Evolutionary conservation across 1,140 invertebrate genomes (phyloP).

Genomic region (Apocrypta bakeri): DNA sequence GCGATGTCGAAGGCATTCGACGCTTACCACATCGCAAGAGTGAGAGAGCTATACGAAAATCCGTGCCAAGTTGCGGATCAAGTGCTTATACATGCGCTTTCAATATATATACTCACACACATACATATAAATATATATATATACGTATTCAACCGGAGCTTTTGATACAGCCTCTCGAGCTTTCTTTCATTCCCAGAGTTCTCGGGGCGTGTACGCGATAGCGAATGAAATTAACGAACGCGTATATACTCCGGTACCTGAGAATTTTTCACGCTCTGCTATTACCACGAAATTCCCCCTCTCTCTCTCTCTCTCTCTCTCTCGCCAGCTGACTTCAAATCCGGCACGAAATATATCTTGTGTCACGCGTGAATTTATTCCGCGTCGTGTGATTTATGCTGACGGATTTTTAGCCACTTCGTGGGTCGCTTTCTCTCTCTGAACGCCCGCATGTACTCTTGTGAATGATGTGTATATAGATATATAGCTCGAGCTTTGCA

Average conservation of each 20-base stretch:
- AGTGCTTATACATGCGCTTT: not conserved
- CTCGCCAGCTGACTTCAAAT: not conserved
- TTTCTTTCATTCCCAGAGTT: not conserved
- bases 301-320: too few species aligned
- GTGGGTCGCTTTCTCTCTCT: too few species aligned
- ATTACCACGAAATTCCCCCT: not conserved
- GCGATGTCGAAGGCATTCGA: constrained; percentile 4
- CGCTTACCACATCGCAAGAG: not conserved
- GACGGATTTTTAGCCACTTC: constrained; percentile 10
- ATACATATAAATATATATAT: not conserved
- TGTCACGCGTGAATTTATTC: constrained; percentile 26
- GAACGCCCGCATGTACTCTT: not conserved
- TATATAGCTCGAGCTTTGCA: too few species aligned
- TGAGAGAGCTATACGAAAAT: not conserved
- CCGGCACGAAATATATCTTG: not conserved
- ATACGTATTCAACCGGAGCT: constrained; percentile 8
- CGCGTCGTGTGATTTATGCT: constrained; percentile 34
- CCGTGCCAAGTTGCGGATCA: constrained; percentile 22
- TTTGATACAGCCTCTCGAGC: not conserved
- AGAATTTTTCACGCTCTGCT: not conserved
- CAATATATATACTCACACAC: too few species aligned
- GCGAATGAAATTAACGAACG: constrained; percentile 8
- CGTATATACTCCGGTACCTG: not conserved
- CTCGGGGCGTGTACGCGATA: not conserved
- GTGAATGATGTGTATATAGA: too few species aligned